Base-by-base conservation (phyloP, 2,888 invertebrate species). In the Polylopha cassiicola region DNA sequence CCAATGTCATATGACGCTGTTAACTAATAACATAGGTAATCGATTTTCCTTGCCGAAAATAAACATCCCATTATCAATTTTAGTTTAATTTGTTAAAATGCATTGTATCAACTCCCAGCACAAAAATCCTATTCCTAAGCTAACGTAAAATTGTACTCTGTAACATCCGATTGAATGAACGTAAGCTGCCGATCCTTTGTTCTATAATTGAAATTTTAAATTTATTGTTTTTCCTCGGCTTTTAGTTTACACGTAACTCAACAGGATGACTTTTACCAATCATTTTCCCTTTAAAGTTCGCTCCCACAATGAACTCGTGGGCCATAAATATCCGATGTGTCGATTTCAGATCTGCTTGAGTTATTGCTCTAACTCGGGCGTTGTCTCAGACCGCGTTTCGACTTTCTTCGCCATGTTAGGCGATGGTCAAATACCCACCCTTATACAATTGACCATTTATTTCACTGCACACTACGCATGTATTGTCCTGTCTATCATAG, bases 361-460 rank as follows among this genome's bases (percentile, higher is more conserved):
- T 76, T 73, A 77, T 61, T 50, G 61, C 62, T 66, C 57, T 49
- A 50, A 44, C 26, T 16, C 46, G 58, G 58, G 56, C 61, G 63
- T 58, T 50, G 60, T 47, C 53, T 46, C 58, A 46, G 53, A 58
- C 57, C 57, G 53, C 55, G 51, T 53, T 44, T 47, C 62, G 59
- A 73, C 81, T 82, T 82, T 82, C 82, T 62, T 79, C 58, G 47
- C 79, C 75, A 65, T 78, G 73, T 76, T 69, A 67, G 74, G 79
- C 48, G 51, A 48, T 65, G 66, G 61, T 56, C 65, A 65, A 60
- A 64, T 63, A 60, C 64, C 63, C 62, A 58, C 41, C 33, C 22
- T 31, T 14, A 30, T 18, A 39, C 39, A 39, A 39, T 39, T 32
- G 32, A 14, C 39, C 27, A 39, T 39, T 32, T 39, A 39, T 39